Evolutionary conservation across 2,888 invertebrate species (phyloP).

Genomic region (Rhingia rostrata): DNA sequence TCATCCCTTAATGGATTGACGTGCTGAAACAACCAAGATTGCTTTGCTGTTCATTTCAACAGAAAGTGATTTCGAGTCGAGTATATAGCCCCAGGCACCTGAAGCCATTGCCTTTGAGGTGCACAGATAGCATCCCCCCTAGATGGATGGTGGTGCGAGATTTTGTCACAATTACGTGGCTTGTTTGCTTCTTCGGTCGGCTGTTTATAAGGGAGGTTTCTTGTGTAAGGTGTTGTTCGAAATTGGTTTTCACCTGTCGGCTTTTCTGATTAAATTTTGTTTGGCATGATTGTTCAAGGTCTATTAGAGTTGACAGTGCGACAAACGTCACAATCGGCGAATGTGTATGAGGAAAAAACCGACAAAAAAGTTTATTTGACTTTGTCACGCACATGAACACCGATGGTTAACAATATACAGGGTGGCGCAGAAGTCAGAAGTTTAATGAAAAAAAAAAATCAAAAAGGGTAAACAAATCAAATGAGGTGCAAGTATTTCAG

Average conservation of each 20-base stretch:
- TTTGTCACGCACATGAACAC: constrained; percentile 36
- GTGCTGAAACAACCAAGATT: constrained; percentile 9
- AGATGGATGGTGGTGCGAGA: neutral
- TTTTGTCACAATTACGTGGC: neutral
- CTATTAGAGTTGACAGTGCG: constrained; percentile 48
- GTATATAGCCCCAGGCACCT: constrained; percentile 1
- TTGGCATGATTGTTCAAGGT: constrained; percentile 40
- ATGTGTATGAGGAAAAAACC: neutral
- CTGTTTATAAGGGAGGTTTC: constrained; percentile 5
- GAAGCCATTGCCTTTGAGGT: neutral
- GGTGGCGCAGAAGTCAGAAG: no score
- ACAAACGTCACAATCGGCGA: constrained; percentile 23
- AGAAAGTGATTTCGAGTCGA: constrained; percentile 26
- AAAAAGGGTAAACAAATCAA: no score
- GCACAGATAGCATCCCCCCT: no score
- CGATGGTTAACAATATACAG: no score
- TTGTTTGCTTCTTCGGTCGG: neutral
- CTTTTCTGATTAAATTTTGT: constrained; percentile 52
- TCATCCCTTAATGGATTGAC: constrained; percentile 1
- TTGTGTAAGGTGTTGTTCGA: constrained; percentile 36
- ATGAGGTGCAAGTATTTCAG: no score
- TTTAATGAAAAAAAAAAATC: no score
- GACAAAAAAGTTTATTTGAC: constrained; percentile 21
- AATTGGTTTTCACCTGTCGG: constrained; percentile 55
- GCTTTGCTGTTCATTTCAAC: constrained; percentile 38